Percentiles rank a stretch among this genome's conserved stretches.
Evolutionary conservation across 2,113 vertebrate species (phyloP).

Genomic region (Ameiurus melas): DNA sequence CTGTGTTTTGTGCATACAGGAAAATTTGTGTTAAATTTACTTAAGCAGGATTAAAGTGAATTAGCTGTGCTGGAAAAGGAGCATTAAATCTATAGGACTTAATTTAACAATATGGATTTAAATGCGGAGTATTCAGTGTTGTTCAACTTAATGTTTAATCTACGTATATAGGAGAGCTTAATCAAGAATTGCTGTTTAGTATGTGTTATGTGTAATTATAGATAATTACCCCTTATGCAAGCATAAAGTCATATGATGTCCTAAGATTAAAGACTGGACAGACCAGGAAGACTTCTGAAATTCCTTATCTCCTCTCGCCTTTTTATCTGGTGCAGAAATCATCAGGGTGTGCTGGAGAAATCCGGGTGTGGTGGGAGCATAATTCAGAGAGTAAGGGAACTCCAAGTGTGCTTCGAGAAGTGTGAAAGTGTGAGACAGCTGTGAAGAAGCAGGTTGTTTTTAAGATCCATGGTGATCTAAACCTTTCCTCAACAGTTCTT

Average conservation of each 20-base stretch:
- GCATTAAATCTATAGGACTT: neutral
- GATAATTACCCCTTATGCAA: neutral
- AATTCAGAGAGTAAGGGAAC: slow-evolving; percentile 14
- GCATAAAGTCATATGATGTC: neutral
- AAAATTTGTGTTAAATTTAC: too few species aligned
- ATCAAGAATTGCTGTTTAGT: neutral
- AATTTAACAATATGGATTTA: neutral
- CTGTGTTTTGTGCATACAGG: neutral
- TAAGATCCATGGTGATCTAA: neutral
- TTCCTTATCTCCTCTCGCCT: neutral
- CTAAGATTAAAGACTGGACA: neutral
- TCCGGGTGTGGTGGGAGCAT: neutral
- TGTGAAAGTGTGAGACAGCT: slow-evolving; percentile 37
- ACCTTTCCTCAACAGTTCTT: neutral
- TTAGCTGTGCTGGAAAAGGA: neutral
- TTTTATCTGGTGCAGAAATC: slow-evolving; percentile 5
- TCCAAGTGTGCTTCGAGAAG: neutral
- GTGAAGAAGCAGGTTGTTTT: slow-evolving; percentile 10
- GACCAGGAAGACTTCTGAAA: neutral
- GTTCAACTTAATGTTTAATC: neutral
- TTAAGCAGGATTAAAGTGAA: neutral
- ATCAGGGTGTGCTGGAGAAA: neutral
- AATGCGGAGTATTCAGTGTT: neutral
- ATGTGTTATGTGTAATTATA: neutral
- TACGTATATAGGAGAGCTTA: neutral